These are phyloP conservation scores for Acronicta alni DNA, from an alignment of 2,888 invertebrate species.

Conservation along the genomic window DNA sequence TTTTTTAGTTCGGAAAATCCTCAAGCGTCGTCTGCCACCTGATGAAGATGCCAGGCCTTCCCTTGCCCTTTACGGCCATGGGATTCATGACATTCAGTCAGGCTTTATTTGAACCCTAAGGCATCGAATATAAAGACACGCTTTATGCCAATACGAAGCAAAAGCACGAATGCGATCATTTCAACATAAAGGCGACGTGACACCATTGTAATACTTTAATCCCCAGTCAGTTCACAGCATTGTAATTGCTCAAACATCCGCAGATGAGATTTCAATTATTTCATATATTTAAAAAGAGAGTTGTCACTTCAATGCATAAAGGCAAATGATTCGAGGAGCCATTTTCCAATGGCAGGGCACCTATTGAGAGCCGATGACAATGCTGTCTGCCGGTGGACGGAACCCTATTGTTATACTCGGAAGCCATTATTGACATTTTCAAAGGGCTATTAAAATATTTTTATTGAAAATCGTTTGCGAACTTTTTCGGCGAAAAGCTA, in stretches of 20 bases:
- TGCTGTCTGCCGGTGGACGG: slow-evolving; percentile 81
- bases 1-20: no score
- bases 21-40: no score
- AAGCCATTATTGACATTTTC: slow-evolving; percentile 87
- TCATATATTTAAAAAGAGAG: slow-evolving; percentile 69
- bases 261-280: slow-evolving; percentile 75
- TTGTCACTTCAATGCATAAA: slow-evolving; percentile 78
- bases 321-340: slow-evolving; percentile 79
- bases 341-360: slow-evolving; percentile 81
- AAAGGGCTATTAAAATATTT: slow-evolving; percentile 84
- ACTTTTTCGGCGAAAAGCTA: slow-evolving; percentile 65
- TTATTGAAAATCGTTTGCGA: slow-evolving; percentile 79
- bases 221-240: slow-evolving; percentile 19
- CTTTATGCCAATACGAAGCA: slow-evolving; percentile 2
- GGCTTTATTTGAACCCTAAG: not conserved
- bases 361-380: slow-evolving; percentile 80
- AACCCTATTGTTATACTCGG: slow-evolving; percentile 84
- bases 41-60: no score
- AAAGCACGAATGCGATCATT: slow-evolving; percentile 4
- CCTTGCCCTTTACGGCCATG: no score
- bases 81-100: no score
- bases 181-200: slow-evolving; percentile 4
- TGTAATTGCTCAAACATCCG: slow-evolving; percentile 45
- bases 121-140: not conserved
- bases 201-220: slow-evolving; percentile 29